Conservation (phyloP, 1,140 invertebrate genomes). For the Monomorium pharaonis region DNA sequence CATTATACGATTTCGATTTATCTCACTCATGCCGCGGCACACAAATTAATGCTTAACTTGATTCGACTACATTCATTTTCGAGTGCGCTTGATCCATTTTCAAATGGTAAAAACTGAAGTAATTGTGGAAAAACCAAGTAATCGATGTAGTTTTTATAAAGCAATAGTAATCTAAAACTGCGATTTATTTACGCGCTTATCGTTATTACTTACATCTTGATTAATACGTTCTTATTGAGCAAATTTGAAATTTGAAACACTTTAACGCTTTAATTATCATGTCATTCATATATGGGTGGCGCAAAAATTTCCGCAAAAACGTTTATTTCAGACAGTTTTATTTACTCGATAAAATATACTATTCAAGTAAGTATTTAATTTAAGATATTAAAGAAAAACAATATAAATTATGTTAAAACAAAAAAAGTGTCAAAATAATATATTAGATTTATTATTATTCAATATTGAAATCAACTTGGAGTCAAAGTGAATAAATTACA, state of each 20-base stretch:
- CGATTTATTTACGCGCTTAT: neutral
- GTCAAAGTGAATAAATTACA: neutral
- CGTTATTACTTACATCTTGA: neutral
- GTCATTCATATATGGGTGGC: too few relatives aligned
- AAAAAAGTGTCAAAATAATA: too few relatives aligned
- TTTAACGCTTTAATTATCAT: too few relatives aligned
- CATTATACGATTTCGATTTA: constrained; percentile 48
- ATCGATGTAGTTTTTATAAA: neutral
- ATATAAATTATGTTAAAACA: too few relatives aligned
- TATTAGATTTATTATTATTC: too few relatives aligned
- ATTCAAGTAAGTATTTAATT: too few relatives aligned
- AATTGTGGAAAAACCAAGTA: neutral
- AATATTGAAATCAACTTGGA: too few relatives aligned
- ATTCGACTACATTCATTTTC: neutral
- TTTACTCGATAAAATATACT: too few relatives aligned
- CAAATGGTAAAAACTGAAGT: neutral
- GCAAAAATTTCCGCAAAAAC: too few relatives aligned
- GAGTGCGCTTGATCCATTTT: too few relatives aligned
- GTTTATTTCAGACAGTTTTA: too few relatives aligned
- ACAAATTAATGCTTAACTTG: constrained; percentile 32
- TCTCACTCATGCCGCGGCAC: neutral
- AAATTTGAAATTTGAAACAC: neutral
- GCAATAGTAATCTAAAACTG: neutral
- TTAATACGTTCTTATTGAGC: neutral
- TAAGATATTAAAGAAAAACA: too few relatives aligned